Evolutionary conservation across 2,797 vertebrate species (phyloP).

Genomic region (Ptychadena robeensis): DNA sequence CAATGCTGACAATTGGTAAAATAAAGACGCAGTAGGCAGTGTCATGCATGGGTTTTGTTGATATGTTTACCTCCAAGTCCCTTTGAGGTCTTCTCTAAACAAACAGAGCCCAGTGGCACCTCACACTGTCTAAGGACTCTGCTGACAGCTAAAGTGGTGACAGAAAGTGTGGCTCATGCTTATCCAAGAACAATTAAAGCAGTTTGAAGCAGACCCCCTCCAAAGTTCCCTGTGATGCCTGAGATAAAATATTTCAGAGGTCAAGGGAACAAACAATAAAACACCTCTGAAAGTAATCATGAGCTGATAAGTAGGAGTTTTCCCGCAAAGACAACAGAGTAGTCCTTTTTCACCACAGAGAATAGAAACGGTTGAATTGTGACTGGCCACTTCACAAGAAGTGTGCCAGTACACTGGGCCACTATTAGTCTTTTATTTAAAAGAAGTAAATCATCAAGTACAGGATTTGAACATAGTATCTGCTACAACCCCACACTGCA

Average conservation of each 20-base stretch:
- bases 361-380: background rate
- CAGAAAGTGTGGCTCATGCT: conserved; percentile 52
- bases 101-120: conserved; percentile 50
- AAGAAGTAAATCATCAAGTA: too few relatives aligned
- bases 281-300: conserved; percentile 23
- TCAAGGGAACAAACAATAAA: conserved; percentile 51
- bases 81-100: conserved; percentile 46
- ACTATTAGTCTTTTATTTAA: background rate
- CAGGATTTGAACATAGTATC: too few relatives aligned
- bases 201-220: conserved; percentile 66
- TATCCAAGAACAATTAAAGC: conserved; percentile 68
- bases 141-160: conserved; percentile 64
- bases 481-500: too few relatives aligned
- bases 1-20: background rate
- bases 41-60: conserved; percentile 66
- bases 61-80: conserved; percentile 46
- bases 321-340: background rate
- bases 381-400: background rate
- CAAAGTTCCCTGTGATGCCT: conserved; percentile 49
- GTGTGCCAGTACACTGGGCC: background rate
- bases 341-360: conserved; percentile 5
- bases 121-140: conserved; percentile 15
- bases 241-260: conserved; percentile 66
- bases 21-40: conserved; percentile 71
- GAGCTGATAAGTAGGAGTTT: conserved; percentile 25